Conservation (phyloP, 2,113 vertebrate species). For the Lagopus leucura region DNA sequence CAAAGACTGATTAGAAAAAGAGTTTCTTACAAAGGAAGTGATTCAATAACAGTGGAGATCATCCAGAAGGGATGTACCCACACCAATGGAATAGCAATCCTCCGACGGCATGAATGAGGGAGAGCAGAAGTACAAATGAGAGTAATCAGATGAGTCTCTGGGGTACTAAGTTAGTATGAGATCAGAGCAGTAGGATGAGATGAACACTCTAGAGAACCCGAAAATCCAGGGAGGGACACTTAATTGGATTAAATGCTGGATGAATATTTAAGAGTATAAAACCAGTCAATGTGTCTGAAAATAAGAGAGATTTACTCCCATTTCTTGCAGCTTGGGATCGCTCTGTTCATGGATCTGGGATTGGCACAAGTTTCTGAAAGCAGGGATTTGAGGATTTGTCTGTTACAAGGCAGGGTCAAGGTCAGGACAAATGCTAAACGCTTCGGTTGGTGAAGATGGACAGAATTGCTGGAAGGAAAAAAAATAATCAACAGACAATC, state of each 20-base stretch:
- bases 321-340: background rate
- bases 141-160: background rate
- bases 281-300: background rate
- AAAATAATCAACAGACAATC: background rate
- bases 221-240: background rate
- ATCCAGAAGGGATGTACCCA: background rate
- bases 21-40: slow-evolving; percentile 7
- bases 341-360: background rate
- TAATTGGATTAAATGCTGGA: slow-evolving; percentile 14
- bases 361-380: background rate
- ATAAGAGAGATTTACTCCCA: background rate
- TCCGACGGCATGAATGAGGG: background rate
- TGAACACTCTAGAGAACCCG: background rate
- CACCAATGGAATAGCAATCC: slow-evolving; percentile 1
- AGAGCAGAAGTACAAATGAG: background rate
- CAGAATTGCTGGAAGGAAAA: background rate
- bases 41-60: background rate
- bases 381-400: slow-evolving; percentile 26
- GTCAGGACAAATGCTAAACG: background rate
- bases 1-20: background rate
- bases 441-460: background rate
- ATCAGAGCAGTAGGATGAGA: background rate
- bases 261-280: background rate
- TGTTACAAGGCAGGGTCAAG: background rate
- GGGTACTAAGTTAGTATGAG: background rate